Evolutionary conservation across 2,113 vertebrate genomes (phyloP), one percentile per base, ranked within the genome.

Genomic region (Xiphophorus hellerii): DNA sequence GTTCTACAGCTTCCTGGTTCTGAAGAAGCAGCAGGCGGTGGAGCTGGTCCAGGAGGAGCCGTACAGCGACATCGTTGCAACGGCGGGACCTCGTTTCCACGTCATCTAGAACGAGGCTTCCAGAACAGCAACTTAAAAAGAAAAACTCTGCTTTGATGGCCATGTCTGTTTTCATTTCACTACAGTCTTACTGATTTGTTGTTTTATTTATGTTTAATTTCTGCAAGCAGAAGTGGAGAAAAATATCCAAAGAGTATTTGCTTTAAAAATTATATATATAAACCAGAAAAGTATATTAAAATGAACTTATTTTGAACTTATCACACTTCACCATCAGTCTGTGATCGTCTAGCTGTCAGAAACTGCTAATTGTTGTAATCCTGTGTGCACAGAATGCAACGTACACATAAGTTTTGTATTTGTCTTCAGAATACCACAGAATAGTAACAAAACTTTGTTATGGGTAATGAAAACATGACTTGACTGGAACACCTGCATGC

Each of bases 1-100:
- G 90, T 99, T 99, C 93, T 99, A 99, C 95, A 99, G 98, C 82
- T 99, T 99, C 92, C 94, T 99, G 92, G 98, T 99, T 74, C 96
- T 99, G 84, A 98, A 99, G 90, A 99, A 99, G 83, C 98, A 99
- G 84, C 97, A 99, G 87, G 97, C 97, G 10, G 97, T 99, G 42
- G 97, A 99, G 90, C 93, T 99, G 66, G 95, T 95, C 0, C 98
- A 99, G 88, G 92, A 95, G 80, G 96, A 98, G 81, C 97, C 97
- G 0, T 99, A 98, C 95, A 99, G 97, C 11, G 97, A 99, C 92
- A 99, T 99, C 92, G 88, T 98, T 17, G 97, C 97, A 13, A 96
- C 96, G 0, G 96, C 97, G 0, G 98, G 98, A 67, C 96, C 98
- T 67, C 95, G 97, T 84, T 99, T 99, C 91, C 96, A 98, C 77